Base-by-base conservation (phyloP, 2,797 vertebrate species). In the Anisognathus igniventris region DNA sequence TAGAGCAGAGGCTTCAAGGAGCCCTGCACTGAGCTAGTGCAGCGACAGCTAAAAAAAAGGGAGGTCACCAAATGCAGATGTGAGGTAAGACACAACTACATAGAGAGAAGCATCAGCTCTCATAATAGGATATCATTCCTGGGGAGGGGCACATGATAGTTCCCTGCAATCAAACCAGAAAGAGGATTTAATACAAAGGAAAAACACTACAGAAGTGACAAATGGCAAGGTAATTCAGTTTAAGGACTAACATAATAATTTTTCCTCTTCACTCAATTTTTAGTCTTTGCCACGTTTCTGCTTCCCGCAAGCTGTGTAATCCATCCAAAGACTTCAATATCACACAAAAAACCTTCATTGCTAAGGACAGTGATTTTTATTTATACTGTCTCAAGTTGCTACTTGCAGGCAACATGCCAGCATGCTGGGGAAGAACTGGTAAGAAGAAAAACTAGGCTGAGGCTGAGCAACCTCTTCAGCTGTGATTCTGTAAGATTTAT, bases 81-180 rank as follows among this genome's bases (percentile, higher is more conserved):
- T 20, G 57, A 67, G 10, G 40, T 21, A 76, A 79, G 24, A 67
- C 9, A 51, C 14, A 72, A 47, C 2, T 14, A 62, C 13, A 60
- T 2, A 51, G 13, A 10, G 27, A 14, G 39, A 79, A 58, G 23
- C 23, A 70, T 54, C 4, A 4, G 7, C 17, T 62, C 24, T 66
- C 20, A 8, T 24, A 31, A 60, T 3, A 21, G 5, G 6, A 2
- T 17, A 66, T 72, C 7, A 24, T 27, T 76, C 12, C 47, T 24
- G 6, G 14, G 6, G 10, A 73, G 6, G 2, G 14, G 10, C 50
- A 71, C 1, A 2, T 30, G 3, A 17, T 62, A 53, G 16, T 31
- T 73, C 16, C 31, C 51, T 51, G 27, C 20, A 76, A 25, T 48
- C 53, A 58, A 86, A 54, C 17, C 61, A 50, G 31, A 62, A 92